Evolutionary conservation across 2,888 invertebrate genomes (phyloP).

Genomic region (Pristionchus entomophagus): DNA sequence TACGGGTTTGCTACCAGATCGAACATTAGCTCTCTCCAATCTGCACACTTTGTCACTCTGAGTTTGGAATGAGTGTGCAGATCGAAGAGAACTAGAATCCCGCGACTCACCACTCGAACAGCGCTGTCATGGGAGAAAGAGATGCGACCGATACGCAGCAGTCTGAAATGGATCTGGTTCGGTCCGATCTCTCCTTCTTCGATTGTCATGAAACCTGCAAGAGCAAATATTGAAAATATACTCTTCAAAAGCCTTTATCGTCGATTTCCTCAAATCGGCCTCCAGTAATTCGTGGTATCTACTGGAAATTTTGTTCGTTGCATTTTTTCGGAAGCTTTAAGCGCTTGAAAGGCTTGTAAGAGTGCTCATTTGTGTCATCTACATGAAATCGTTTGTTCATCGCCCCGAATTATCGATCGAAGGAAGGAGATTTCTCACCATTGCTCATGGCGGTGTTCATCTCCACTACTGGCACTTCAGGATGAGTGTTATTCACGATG

Average conservation of each 20-base stretch:
- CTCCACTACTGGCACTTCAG: conserved; percentile 57
- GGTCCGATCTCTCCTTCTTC: conserved; percentile 68
- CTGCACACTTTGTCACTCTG: no score
- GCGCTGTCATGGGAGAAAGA: conserved; percentile 74
- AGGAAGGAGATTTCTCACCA: conserved; percentile 55
- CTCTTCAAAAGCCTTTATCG: background rate
- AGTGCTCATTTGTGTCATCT: no score
- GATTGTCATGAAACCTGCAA: conserved; percentile 70
- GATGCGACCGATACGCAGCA: conserved; percentile 71
- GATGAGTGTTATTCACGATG: conserved; percentile 6
- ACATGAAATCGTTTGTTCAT: no score
- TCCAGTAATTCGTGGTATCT: no score
- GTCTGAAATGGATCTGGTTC: conserved; percentile 68
- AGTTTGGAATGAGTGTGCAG: no score
- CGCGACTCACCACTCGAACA: conserved; percentile 67
- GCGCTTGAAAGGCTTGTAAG: background rate
- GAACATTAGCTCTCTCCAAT: no score
- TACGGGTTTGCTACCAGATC: no score
- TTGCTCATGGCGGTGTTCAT: conserved; percentile 75
- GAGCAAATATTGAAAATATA: background rate
- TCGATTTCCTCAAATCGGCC: background rate
- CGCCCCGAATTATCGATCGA: no score
- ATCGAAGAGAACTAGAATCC: no score
- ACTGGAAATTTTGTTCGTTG: background rate
- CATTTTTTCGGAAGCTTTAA: background rate